phyloP scores from a whole-genome alignment of 2,888 invertebrate species.

The Melangyna quadrimaculata region DNA sequence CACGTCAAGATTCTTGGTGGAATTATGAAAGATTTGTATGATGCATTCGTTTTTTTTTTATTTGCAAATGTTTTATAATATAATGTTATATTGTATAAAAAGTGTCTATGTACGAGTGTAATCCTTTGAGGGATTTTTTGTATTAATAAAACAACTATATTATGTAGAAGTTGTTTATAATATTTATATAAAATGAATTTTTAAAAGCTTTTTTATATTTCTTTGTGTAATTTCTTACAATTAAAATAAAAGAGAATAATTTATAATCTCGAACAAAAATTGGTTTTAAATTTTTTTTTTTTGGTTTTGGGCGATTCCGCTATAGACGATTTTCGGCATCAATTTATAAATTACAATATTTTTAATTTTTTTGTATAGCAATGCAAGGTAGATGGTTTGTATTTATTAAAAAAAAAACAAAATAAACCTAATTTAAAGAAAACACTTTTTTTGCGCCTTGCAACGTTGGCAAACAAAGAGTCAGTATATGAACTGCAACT shows the following conservation, averaged over 20 bases:
- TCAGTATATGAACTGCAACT: too few relatives aligned
- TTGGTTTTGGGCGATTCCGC: too few relatives aligned
- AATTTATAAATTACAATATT: too few relatives aligned
- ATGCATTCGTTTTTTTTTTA: background rate
- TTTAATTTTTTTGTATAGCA: too few relatives aligned
- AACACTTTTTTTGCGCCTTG: too few relatives aligned
- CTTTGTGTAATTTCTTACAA: conserved; percentile 48
- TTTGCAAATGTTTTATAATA: conserved; percentile 3
- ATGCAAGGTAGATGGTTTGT: too few relatives aligned
- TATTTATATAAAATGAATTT: conserved; percentile 28
- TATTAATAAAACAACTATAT: background rate
- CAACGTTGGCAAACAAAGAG: too few relatives aligned
- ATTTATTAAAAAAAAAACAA: too few relatives aligned
- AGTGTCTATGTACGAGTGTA: background rate
- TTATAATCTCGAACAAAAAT: background rate
- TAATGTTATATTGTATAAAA: conserved; percentile 1
- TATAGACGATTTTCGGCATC: too few relatives aligned
- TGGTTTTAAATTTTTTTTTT: background rate
- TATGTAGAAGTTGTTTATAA: conserved; percentile 7
- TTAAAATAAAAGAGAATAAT: conserved; percentile 33
- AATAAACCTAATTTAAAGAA: too few relatives aligned
- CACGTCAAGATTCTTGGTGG: background rate
- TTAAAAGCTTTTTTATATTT: conserved; percentile 51
- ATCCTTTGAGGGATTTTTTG: background rate
- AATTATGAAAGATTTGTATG: background rate